phyloP scores from a whole-genome alignment of 2,113 vertebrate genomes.

The Dunckerocampus dactyliophorus region DNA sequence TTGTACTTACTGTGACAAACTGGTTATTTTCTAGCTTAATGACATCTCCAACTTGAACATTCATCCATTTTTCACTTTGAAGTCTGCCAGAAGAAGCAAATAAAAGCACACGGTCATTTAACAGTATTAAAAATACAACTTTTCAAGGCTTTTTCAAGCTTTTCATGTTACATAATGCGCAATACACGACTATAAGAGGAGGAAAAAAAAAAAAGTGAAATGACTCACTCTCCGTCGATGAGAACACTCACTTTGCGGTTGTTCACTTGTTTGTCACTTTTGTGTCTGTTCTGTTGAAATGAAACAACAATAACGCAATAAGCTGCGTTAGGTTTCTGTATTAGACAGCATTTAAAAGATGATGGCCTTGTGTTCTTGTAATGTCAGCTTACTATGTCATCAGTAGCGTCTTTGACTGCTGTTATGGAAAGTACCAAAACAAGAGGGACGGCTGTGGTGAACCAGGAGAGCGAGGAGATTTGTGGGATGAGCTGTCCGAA shows the following conservation, averaged over 20 bases:
- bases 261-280: slow-evolving; percentile 87
- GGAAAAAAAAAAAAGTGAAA: background rate
- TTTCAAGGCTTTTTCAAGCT: background rate
- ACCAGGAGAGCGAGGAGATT: slow-evolving; percentile 90
- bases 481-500: slow-evolving; percentile 83
- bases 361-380: background rate
- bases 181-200: background rate
- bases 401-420: slow-evolving; percentile 85
- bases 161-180: background rate
- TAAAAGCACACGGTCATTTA: background rate
- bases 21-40: slow-evolving; percentile 89
- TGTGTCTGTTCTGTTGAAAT: slow-evolving; percentile 83
- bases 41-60: slow-evolving; percentile 91
- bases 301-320: background rate
- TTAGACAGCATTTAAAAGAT: background rate
- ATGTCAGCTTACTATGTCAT: slow-evolving; percentile 82
- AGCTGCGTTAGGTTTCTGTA: background rate
- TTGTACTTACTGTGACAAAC: slow-evolving; percentile 83
- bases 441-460: slow-evolving; percentile 90
- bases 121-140: background rate
- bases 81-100: slow-evolving; percentile 66
- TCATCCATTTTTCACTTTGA: slow-evolving; percentile 88
- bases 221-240: slow-evolving; percentile 82
- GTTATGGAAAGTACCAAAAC: slow-evolving; percentile 85
- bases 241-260: slow-evolving; percentile 84